These are phyloP conservation scores for Trinectes maculatus DNA, from an alignment of 2,113 vertebrate genomes.

Conservation along the genomic window DNA sequence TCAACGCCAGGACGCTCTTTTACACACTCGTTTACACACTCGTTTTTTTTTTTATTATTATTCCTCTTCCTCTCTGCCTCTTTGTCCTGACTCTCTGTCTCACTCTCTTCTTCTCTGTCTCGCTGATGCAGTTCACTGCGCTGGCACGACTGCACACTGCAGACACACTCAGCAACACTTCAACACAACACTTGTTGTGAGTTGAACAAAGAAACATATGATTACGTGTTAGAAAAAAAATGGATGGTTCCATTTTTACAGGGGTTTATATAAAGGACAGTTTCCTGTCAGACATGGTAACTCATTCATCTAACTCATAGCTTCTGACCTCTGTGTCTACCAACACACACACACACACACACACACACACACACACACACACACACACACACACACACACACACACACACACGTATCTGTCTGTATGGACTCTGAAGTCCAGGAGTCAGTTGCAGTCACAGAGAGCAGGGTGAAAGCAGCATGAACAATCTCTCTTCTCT, in stretches of 20 bases:
- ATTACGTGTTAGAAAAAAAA: neutral
- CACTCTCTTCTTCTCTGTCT: constrained; percentile 20
- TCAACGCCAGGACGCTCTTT: constrained; percentile 64
- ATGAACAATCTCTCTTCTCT: constrained; percentile 56
- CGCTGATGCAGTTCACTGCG: constrained; percentile 22
- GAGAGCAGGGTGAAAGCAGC: constrained; percentile 38
- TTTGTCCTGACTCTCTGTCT: neutral
- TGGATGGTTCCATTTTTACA: too few species aligned
- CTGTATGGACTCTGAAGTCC: constrained; percentile 15
- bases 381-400: neutral
- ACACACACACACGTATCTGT: constrained; percentile 22
- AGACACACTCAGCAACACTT: neutral
- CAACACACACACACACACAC: neutral
- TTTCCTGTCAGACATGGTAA: too few species aligned
- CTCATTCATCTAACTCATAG: too few species aligned
- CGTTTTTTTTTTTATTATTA: constrained; percentile 14
- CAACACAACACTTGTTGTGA: too few species aligned
- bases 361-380: constrained; percentile 19
- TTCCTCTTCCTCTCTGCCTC: constrained; percentile 6
- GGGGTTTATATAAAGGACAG: too few species aligned
- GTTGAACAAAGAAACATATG: too few species aligned
- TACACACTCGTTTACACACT: constrained; percentile 56
- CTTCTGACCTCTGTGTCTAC: neutral
- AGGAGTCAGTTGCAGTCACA: constrained; percentile 29
- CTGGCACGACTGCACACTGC: constrained; percentile 14